Conservation (phyloP, 2,113 vertebrate genomes). For the Lepidothrix coronata region DNA sequence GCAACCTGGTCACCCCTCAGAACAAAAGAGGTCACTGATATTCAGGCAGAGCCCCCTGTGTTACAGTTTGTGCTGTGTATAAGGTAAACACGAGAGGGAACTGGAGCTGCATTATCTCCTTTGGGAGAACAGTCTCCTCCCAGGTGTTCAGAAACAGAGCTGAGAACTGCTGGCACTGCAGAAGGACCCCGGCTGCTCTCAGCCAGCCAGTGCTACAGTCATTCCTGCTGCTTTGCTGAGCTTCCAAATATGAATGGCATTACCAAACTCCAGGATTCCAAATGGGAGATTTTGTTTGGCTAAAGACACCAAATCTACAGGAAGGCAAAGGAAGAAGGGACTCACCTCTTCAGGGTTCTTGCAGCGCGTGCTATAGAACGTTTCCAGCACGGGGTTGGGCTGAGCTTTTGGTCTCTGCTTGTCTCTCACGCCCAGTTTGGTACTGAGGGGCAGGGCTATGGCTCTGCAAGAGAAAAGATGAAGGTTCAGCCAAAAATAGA, state of each 20-base stretch:
- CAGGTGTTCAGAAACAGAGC: background rate
- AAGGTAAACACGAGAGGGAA: background rate
- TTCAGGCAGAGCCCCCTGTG: background rate
- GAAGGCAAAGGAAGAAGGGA: background rate
- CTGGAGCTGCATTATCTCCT: background rate
- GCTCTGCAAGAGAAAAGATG: slow-evolving; percentile 62
- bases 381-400: slow-evolving; percentile 76
- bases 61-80: background rate
- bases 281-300: background rate
- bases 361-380: slow-evolving; percentile 70
- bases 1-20: background rate
- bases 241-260: background rate
- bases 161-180: background rate
- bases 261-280: background rate
- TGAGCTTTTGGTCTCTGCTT: slow-evolving; percentile 65
- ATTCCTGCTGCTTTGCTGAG: background rate
- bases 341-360: slow-evolving; percentile 76
- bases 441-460: slow-evolving; percentile 80
- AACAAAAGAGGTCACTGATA: background rate
- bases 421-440: slow-evolving; percentile 79
- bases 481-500: background rate
- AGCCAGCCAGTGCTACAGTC: background rate
- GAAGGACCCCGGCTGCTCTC: background rate
- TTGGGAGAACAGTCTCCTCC: background rate
- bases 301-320: background rate